Percentiles rank a stretch among this genome's conserved stretches.
phyloP scores from a whole-genome alignment of 2,113 vertebrate genomes.

The Pelodiscus sinensis region DNA sequence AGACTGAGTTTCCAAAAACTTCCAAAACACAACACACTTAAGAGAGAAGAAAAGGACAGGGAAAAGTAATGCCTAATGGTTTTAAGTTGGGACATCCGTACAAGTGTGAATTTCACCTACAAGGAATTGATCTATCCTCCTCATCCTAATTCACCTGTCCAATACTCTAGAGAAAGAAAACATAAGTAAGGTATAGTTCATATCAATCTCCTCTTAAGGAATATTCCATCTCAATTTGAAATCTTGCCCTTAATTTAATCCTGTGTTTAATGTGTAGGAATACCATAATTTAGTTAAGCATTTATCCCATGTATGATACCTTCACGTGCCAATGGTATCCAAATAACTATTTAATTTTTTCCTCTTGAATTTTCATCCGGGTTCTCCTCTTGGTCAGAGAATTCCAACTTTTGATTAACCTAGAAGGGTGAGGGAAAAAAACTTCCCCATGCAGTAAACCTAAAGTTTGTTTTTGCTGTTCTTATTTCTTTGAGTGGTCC shows the following conservation, averaged over 20 bases:
- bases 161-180: not conserved
- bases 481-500: not conserved
- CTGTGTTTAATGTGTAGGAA: constrained; percentile 8
- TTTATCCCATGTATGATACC: constrained; percentile 22
- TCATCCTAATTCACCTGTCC: not conserved
- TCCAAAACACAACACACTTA: not conserved
- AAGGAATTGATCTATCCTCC: not conserved
- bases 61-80: not conserved
- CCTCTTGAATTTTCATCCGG: constrained; percentile 24
- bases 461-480: not conserved
- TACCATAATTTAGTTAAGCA: constrained; percentile 9
- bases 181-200: not conserved
- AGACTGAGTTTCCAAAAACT: not conserved
- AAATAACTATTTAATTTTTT: not conserved
- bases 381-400: constrained; percentile 5
- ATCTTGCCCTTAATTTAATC: not conserved
- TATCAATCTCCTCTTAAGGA: constrained; percentile 3
- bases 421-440: not conserved
- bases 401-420: constrained; percentile 27
- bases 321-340: constrained; percentile 25
- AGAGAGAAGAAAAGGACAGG: not conserved
- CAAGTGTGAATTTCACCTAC: not conserved
- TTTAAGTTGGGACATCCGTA: not conserved
- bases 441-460: not conserved
- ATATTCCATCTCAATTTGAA: constrained; percentile 11